Conservation (phyloP, 2,797 vertebrate species). For the Limnodromus scolopaceus region DNA sequence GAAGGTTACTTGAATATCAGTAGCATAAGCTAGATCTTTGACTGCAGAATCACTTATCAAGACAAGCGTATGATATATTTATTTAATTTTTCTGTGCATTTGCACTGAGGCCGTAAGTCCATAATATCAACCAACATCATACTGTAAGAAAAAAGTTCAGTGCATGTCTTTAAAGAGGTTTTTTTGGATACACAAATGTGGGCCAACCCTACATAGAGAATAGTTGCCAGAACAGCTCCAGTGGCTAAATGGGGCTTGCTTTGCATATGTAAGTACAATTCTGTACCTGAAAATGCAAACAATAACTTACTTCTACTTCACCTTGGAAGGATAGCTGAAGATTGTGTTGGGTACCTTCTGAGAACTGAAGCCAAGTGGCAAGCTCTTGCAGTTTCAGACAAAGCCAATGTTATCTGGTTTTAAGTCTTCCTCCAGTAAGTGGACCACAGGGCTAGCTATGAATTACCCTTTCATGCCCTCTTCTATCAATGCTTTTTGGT, state of each 20-base stretch:
- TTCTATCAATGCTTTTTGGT: neutral
- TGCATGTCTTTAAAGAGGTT: neutral
- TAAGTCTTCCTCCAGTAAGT: neutral
- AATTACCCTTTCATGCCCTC: neutral
- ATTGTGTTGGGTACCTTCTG: neutral
- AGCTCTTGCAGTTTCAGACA: neutral
- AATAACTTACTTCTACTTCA: neutral
- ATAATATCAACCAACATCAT: neutral
- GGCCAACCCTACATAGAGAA: neutral
- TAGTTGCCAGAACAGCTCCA: neutral
- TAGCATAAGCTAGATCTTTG: neutral
- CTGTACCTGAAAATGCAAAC: neutral
- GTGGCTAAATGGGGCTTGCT: neutral
- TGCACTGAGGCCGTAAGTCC: neutral
- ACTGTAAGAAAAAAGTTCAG: neutral
- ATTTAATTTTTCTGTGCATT: neutral
- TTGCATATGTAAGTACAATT: neutral
- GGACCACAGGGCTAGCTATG: neutral
- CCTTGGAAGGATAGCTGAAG: neutral
- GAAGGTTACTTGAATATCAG: neutral
- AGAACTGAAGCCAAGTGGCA: neutral
- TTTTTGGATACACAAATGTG: neutral
- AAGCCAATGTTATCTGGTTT: neutral
- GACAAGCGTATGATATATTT: neutral
- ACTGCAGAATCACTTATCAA: neutral